These are phyloP conservation scores for Cybosia mesomella DNA, from an alignment of 2,888 invertebrate species.

Conservation along the genomic window DNA sequence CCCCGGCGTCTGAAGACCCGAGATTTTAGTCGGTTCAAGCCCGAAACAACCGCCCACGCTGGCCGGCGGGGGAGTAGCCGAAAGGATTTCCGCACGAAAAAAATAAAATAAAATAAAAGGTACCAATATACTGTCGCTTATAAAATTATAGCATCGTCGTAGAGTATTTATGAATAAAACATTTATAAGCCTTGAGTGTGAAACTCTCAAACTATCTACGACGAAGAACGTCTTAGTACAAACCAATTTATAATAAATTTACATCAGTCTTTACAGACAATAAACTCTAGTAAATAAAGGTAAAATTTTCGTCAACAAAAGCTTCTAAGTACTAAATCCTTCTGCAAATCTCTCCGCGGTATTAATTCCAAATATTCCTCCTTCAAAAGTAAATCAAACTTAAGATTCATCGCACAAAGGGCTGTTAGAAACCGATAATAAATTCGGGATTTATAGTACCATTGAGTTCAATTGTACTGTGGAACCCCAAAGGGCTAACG, in stretches of 20 bases:
- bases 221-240: not conserved
- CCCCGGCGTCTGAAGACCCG: no score
- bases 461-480: conserved; percentile 51
- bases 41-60: no score
- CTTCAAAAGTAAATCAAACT: conserved; percentile 36
- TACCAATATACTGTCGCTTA: no score
- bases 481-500: conserved; percentile 44
- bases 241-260: conserved; percentile 5
- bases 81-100: no score
- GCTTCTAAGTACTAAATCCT: not conserved
- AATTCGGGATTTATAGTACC: conserved; percentile 49
- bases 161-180: conserved; percentile 5
- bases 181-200: not conserved
- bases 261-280: not conserved
- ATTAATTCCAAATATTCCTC: conserved; percentile 11
- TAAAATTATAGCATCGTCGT: no score
- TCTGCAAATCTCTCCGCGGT: not conserved
- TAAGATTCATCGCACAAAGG: conserved; percentile 41
- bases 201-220: not conserved
- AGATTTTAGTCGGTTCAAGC: no score
- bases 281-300: not conserved
- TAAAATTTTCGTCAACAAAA: not conserved
- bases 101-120: no score
- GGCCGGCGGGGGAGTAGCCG: no score
- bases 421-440: conserved; percentile 43